Percentiles rank a stretch among this genome's conserved stretches.
Evolutionary conservation across 2,113 vertebrate species (phyloP).

Genomic region (Prochilodus magdalenae): DNA sequence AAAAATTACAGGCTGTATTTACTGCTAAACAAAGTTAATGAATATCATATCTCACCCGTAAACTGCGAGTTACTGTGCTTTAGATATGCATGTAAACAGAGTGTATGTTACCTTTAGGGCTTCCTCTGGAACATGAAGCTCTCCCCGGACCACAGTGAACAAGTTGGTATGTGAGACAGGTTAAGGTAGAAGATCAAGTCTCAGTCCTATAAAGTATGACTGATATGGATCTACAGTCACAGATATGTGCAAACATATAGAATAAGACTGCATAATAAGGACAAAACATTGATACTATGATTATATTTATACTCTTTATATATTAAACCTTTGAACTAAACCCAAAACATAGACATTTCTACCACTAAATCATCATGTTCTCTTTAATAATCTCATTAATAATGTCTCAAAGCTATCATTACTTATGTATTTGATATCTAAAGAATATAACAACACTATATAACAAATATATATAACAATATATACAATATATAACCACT

Average conservation of each 20-base stretch:
- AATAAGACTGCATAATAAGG: neutral
- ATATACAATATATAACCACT: too few relatives aligned
- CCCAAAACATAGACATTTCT: too few relatives aligned
- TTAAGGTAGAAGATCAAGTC: slow-evolving; percentile 75
- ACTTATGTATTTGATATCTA: too few relatives aligned
- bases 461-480: too few relatives aligned
- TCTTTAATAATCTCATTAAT: too few relatives aligned
- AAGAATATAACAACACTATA: too few relatives aligned
- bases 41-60: neutral
- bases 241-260: neutral
- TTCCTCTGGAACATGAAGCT: slow-evolving; percentile 96
- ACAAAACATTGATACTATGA: neutral
- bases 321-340: too few relatives aligned
- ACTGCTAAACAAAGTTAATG: neutral
- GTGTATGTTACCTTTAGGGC: slow-evolving; percentile 88
- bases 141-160: slow-evolving; percentile 94
- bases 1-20: neutral
- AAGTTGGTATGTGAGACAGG: slow-evolving; percentile 92
- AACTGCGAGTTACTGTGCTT: neutral
- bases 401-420: too few relatives aligned
- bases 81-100: neutral
- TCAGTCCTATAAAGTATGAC: neutral
- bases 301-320: too few relatives aligned
- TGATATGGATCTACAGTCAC: neutral
- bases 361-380: too few relatives aligned